phyloP scores from a whole-genome alignment of 2,113 vertebrate species.

The Mormoops blainvillei region DNA sequence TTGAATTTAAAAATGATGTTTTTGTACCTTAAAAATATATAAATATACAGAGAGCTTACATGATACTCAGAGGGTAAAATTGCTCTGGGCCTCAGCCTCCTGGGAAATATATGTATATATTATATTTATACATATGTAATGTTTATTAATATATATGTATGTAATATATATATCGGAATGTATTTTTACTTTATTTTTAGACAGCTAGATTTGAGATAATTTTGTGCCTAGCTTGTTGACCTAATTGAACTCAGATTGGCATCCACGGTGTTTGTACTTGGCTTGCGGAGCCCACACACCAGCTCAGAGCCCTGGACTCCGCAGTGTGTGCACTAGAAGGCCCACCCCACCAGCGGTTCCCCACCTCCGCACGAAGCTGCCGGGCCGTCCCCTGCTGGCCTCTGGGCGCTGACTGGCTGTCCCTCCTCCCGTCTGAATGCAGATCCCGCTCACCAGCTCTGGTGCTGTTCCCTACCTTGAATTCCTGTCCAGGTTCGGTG shows the following conservation, averaged over 20 bases:
- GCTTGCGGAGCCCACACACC: background rate
- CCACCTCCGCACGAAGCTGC: accelerated
- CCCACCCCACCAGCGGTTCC: accelerated
- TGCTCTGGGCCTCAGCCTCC: background rate
- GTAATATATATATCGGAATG: too few species aligned
- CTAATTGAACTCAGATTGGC: background rate
- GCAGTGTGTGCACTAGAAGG: background rate
- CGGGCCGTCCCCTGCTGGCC: accelerated
- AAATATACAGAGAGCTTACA: background rate
- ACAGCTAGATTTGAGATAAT: background rate
- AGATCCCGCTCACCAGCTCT: constrained; percentile 54
- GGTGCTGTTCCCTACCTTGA: background rate
- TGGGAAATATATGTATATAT: background rate
- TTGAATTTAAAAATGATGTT: background rate
- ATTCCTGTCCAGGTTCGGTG: constrained; percentile 61
- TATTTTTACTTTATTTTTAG: background rate
- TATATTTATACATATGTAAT: too few species aligned
- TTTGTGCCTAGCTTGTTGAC: background rate
- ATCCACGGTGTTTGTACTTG: accelerated
- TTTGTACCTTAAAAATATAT: background rate
- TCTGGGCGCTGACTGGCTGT: background rate
- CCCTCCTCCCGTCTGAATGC: background rate
- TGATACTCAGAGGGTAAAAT: background rate
- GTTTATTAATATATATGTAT: background rate
- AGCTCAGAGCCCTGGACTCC: accelerated